These are phyloP conservation scores for Abrostola tripartita DNA, from an alignment of 2,888 invertebrate species.

Conservation along the genomic window DNA sequence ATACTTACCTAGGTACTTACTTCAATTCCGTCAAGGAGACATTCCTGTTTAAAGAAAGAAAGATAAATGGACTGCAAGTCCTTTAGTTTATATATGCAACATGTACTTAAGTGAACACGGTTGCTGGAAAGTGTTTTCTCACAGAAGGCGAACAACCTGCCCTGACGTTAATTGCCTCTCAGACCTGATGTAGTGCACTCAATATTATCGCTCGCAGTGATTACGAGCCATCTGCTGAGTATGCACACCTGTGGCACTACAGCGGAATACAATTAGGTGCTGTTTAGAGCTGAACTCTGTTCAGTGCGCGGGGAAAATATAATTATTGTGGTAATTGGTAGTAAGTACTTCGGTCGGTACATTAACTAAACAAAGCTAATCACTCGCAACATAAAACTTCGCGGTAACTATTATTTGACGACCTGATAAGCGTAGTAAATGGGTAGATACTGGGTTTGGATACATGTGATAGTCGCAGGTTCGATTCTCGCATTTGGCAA, in stretches of 20 bases:
- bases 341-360: background rate
- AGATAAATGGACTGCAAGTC: background rate
- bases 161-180: conserved; percentile 20
- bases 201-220: conserved; percentile 29
- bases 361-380: background rate
- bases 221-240: conserved; percentile 19
- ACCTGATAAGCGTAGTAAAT: too few relatives aligned
- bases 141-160: background rate
- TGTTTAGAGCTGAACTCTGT: background rate
- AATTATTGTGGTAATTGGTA: background rate
- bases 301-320: background rate
- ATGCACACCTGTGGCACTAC: conserved; percentile 33
- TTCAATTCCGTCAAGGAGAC: too few relatives aligned
- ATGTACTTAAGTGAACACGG: background rate
- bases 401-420: background rate
- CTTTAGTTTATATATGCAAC: background rate
- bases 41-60: background rate
- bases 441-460: too few relatives aligned
- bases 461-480: too few relatives aligned
- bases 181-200: conserved; percentile 16
- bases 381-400: background rate
- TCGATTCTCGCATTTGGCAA: too few relatives aligned
- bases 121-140: background rate
- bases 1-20: too few relatives aligned
- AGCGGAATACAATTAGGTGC: conserved; percentile 13